Base-by-base conservation (phyloP, 2,888 invertebrate genomes). In the Chalcosyrphus nemorum region DNA sequence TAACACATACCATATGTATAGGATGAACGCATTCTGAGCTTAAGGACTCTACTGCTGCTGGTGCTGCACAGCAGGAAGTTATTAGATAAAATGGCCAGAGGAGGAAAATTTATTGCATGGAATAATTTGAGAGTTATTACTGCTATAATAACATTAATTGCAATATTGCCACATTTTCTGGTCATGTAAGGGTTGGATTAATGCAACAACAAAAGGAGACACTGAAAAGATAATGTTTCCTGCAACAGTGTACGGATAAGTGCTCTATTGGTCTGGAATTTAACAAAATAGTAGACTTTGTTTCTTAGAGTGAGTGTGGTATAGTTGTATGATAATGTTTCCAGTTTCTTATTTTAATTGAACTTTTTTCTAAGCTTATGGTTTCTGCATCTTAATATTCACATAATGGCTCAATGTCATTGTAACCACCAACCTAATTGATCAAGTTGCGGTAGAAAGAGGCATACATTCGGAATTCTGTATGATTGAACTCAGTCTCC, bases 101-200 rank as follows among this genome's bases (percentile, higher is more conserved):
- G 21, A 66, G 43, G 47, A 35, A 68, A 84, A 84, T 84, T 84
- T 84, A 84, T 84, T 74, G 63, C 68, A 66, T 27, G 74, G 63
- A 84, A 84, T 84, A 84, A 84, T 80, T 84, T 65, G 80, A 84
- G 68, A 84, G 63, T 84, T 84, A 84, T 84, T 84, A 80, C 80
- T 57, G 38, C 47, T 74, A 70, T 68, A 80, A 74, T 68, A 74
- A 68, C 74, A 84, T 72, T 84, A 84, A 84, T 84, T 78, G 80
- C 84, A 80, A 68, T 78, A 78, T 82, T 74, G 74, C 84, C 68
- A 84, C 74, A 84, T 84, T 84, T 84, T 19, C 52, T 61, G 81
- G 63, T 68, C 81, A 50, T 41, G 38, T 41, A 24, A 7, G 7
- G 56, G 52, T 32, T 32, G 43, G 32, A 17, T 21, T 50, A 72